These are phyloP conservation scores for Tinea semifulvella DNA, from an alignment of 2,888 invertebrate genomes.

Conservation along the genomic window DNA sequence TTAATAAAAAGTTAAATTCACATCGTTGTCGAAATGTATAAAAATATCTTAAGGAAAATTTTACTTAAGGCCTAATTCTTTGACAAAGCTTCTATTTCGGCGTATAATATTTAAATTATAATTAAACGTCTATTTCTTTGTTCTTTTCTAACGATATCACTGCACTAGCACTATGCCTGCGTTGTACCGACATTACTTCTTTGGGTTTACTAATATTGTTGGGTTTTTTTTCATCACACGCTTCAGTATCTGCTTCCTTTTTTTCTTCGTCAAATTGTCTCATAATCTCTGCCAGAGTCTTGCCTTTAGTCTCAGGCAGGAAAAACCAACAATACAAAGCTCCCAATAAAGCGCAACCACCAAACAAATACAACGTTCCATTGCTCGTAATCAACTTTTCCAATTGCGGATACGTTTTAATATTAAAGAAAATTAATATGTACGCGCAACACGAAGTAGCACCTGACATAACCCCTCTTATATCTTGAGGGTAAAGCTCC, in stretches of 20 bases:
- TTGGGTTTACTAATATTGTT: slow-evolving; percentile 28
- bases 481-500: slow-evolving; percentile 74
- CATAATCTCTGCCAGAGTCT: slow-evolving; percentile 74
- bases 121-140: slow-evolving; percentile 17
- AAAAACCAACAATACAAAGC: slow-evolving; percentile 68
- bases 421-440: slow-evolving; percentile 73
- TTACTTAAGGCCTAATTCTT: no score
- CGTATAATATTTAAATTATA: background rate
- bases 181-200: slow-evolving; percentile 41
- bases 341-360: slow-evolving; percentile 66
- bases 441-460: slow-evolving; percentile 76
- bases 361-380: slow-evolving; percentile 71
- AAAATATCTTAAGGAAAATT: no score
- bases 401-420: slow-evolving; percentile 75
- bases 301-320: slow-evolving; percentile 76
- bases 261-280: slow-evolving; percentile 61
- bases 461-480: slow-evolving; percentile 75
- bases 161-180: slow-evolving; percentile 53
- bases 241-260: slow-evolving; percentile 43
- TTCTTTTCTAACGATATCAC: slow-evolving; percentile 47
- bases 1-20: no score
- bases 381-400: slow-evolving; percentile 65
- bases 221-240: slow-evolving; percentile 17
- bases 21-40: no score
- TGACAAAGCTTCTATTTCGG: no score